Evolutionary conservation across 2,113 vertebrate genomes (phyloP), one percentile per base, ranked within the genome.

Genomic region (Platichthys flesus): DNA sequence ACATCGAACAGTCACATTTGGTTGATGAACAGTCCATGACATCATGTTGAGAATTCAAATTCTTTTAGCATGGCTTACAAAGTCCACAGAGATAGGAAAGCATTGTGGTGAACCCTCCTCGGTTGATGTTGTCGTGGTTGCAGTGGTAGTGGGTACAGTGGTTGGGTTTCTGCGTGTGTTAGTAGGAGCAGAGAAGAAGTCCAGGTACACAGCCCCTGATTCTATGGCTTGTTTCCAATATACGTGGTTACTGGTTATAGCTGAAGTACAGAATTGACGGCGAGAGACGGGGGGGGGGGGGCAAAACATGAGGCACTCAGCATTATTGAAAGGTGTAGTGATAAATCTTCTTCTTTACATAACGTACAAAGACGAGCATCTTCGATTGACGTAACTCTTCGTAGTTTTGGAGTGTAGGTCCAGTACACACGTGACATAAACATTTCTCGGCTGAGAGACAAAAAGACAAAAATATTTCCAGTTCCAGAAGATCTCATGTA

Each of bases 151-250:
- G 83, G 59, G 76, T 61, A 85, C 77, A 86, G 79, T 85, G 60
- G 60, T 83, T 73, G 61, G 49, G 31, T 74, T 76, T 78, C 62
- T 55, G 40, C 20, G 66, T 66, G 59, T 88, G 62, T 88, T 76
- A 70, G 71, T 57, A 51, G 65, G 64, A 85, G 66, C 45, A 83
- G 26, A 87, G 63, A 81, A 58, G 57, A 71, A 76, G 74, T 84
- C 72, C 51, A n/a, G 18, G 18, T 54, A 54, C 20, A n/a, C 9
- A 54, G 51, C 51, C 87, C 86, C 85, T 28, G 8, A 67, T 81
- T 86, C 76, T 93, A 94, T 94, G 93, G 93, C 93, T 94, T 93
- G 77, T 86, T 90, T 93, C 92, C 93, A 21, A 89, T 76, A 85
- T 71, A 82, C 37, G 73, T 79, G 67, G 79, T 86, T 78, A 71